Base-by-base conservation (phyloP, 2,888 invertebrate species). In the Philereme vetulata region DNA sequence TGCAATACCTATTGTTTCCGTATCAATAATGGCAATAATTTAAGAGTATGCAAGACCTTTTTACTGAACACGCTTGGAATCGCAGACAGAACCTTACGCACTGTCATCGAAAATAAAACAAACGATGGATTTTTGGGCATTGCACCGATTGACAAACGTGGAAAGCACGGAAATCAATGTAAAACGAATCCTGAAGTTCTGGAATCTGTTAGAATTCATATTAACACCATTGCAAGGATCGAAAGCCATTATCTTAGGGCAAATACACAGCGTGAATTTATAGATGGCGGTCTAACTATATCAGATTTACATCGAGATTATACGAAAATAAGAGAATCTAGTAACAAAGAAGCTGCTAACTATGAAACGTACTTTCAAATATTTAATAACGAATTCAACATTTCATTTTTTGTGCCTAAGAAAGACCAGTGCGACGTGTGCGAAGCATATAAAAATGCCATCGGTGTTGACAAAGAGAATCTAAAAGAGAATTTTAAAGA, bases 51-150 rank as follows among this genome's bases (percentile, higher is more conserved):
- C 35, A 35, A 35, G 5, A 35, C 35, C 4, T 35, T 35, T 35
- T 35, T 35, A 35, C 35, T 35, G 5, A 49, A 38, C 49, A 38
- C 49, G 8, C 21, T 49, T 38, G 49, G 49, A 21, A 49, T 38
- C 21, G n/a, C 49, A 38, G 49, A 49, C 21, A 38, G 49, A 8
- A 49, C 49, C 3, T 45, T 45, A 9, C 45, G 45, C 32, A 45
- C 45, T 32, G 38, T 49, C 38, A 49, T 49, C 8, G 49, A 49
- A 21, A 40, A 7, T n/a, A 49, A 8, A 9, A 49, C 49, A 48
- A 10, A 8, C 35, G 48, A 48, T 48, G 10, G 35, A n/a, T n/a
- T 5, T 48, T 35, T 48, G 35, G 48, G n/a, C 10, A 10, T 10
- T 4, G 10, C 35, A 5, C 35, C 35, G 5, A 35, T 4, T 35